Evolutionary conservation across 2,113 vertebrate species (phyloP), one percentile per base, ranked within the genome.

Genomic region (Anarhynchus alexandrinus): DNA sequence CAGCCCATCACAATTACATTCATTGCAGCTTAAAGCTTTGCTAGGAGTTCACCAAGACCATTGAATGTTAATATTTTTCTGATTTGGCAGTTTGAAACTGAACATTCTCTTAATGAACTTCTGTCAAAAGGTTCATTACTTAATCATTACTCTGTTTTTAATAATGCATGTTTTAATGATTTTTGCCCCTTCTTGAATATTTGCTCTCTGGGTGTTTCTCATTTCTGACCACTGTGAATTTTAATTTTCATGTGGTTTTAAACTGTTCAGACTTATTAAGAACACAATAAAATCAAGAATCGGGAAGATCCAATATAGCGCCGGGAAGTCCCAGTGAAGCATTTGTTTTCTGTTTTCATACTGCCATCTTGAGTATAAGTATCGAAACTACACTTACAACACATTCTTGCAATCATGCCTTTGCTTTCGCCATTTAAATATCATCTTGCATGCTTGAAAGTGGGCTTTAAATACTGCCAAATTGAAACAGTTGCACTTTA

Each of bases 281-380:
- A 88, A 72, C 0, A 1, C 21, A 82, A 38, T 54, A 49, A 76
- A 79, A 57, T 43, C 16, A 59, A 58, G 43, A 90, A 29, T 4
- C 2, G 4, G 12, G 32, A 64, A 74, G 7, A 71, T 2, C 10
- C 45, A 8, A 10, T 0, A 25, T 11, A 10, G 1, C 62, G 27
- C 27, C 62, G 69, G 59, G 22, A 74, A 86, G 15, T 13, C 18
- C 2, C 12, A 4, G n/a, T 2, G 23, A 81, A 73, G 11, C 3
- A 9, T 65, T 93, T 88, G 14, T 89, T 96, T 88, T 14, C n/a
- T 91, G 88, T 82, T 97, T 95, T 51, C 23, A 15, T 95, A 88
- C 92, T 97, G 97, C 97, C 97, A 97, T 95, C 97, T 95, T 66
- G 81, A 95, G 97, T 12, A 11, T 4, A 82, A 86, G 2, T 30